Evolutionary conservation across 2,113 vertebrate genomes (phyloP), one percentile per base, ranked within the genome.

Genomic region (Silurus meridionalis): DNA sequence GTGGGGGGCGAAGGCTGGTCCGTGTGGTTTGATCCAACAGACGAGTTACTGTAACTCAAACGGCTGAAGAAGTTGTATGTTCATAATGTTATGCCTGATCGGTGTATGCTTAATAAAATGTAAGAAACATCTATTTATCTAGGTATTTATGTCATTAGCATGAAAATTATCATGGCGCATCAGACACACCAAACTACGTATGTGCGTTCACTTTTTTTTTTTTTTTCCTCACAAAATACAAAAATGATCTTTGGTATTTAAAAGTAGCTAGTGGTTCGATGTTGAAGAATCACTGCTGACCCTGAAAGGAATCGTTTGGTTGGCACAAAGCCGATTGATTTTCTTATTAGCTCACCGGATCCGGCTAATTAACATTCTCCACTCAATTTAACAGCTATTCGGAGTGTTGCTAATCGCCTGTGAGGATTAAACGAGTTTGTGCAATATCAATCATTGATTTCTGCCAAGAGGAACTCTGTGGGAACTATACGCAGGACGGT

Each of bases 341-440:
- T 83, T 87, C 60, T 86, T 83, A 63, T 37, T 87, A 87, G 86
- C 84, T 87, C 83, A 83, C 80, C 50, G 84, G 64, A 61, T 84
- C 50, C 60, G 52, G 86, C 84, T 87, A 87, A 89, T 89, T 87
- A 87, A 83, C 86, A 85, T 55, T 89, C 74, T 50, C 72, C 64
- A 74, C 74, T 89, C 83, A 60, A 89, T 89, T 85, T 83, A 85
- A 74, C 86, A 57, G 57, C 72, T 52, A 83, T 83, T 83, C 88
- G 58, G 69, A 79, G 81, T 87, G 78, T 87, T 85, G 15, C 85
- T 81, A 86, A 90, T 83, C 82, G 72, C 61, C 63, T 63, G 74
- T 25, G 52, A 87, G 80, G 37, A 57, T 87, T 84, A 50, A 19
- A 60, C 21, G 14, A 53, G 48, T 55, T 57, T 71, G 79, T 4